Evolutionary conservation across 2,113 vertebrate genomes (phyloP), one percentile per base, ranked within the genome.

Genomic region (Phrynosoma platyrhinos): DNA sequence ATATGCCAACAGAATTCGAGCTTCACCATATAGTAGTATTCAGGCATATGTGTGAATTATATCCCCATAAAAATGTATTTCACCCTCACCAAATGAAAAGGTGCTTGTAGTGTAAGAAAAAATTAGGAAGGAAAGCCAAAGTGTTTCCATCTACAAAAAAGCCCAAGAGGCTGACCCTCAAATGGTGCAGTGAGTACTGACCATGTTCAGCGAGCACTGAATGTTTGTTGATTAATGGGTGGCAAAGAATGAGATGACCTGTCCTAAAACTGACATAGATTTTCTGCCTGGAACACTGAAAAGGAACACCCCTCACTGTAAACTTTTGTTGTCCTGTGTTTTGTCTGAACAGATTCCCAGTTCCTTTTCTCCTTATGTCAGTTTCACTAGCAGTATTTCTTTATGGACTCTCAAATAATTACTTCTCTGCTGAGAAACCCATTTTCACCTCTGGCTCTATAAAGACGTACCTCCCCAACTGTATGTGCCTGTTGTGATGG

Each of bases 401-500:
- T 69, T 53, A 52, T 30, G 52, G 79, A 86, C 13, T 78, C 58
- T 77, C 55, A 5, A 27, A 10, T 23, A 16, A n/a, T 52, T 53
- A 71, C 42, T n/a, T 69, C 4, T 42, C 20, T 69, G 20, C 20
- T 69, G 30, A 79, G 76, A 86, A 86, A 23, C 18, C 79, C 58
- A 82, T 82, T 92, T 36, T 91, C 89, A 91, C 89, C 86, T 80
- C 83, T 84, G 89, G 80, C 90, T 93, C 86, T n/a, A 55, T 42
- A 8, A 16, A 16, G 23, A 53, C n/a, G 30, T 92, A 14, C 14
- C 88, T 90, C 81, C 77, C 40, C 85, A 86, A 84, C 68, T 3
- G 30, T 79, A 91, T 92, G 92, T 94, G 90, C 89, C 53, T 90
- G 79, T 80, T 93, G 89, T 92, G 76, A 13, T 36, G 82, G 80